Evolutionary conservation across 2,888 invertebrate genomes (phyloP), one percentile per base, ranked within the genome.

Genomic region (Oligia latruncula): DNA sequence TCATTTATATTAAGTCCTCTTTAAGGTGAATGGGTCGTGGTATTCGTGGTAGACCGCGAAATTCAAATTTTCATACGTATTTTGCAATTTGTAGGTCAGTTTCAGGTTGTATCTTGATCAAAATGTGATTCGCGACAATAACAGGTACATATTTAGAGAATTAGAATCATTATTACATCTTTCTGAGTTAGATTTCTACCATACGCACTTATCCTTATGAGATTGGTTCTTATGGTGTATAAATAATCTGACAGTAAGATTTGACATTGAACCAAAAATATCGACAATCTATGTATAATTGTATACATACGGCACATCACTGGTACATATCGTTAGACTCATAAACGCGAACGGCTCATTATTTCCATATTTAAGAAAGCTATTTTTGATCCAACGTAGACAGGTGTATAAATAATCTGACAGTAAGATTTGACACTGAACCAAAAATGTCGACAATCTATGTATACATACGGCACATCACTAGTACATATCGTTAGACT

Each of bases 301-400:
- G 29, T 29, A 11, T 58, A 23, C 20, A 55, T 40, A 11, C 85
- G 78, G 82, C 91, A 75, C 91, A 79, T 91, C 90, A 76, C 78
- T 81, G 75, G 72, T 83, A 80, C 80, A 89, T 90, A 91, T 92
- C 89, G 89, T 83, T 85, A 83, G 73, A 87, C 90, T 92, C 93
- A 91, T 95, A 95, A 95, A 94, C 90, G 91, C 87, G 90, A 91
- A 91, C 90, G 90, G 92, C 92, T 93, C 93, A 93, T 95, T 94
- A 95, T 94, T 94, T 93, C 92, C 92, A 92, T 93, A 94, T 93
- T 94, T 95, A 71, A 23, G 17, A 23, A 70, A 55, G 15, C 15
- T 8, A 23, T 58, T 71, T 17, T 35, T 71, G 15, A 15, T 35
- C 8, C 4, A 35, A 52, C 23, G 29, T 29, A 46, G 11, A 68